phyloP scores from a whole-genome alignment of 1,140 invertebrate genomes.

The Anoplolepis gracilipes region DNA sequence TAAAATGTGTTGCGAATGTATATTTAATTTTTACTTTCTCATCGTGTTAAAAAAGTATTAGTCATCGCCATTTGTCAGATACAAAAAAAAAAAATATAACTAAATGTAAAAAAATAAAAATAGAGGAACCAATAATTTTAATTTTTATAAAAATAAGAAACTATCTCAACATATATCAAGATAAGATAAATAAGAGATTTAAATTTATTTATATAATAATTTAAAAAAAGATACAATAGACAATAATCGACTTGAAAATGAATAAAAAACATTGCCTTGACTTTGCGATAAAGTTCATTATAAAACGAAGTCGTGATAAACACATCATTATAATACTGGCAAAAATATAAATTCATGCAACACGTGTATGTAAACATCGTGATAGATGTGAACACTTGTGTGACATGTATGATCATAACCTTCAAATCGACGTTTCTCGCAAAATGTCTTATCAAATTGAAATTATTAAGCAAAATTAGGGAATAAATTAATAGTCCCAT shows the following conservation, averaged over 20 bases:
- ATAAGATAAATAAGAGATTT: neutral
- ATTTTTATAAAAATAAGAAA: neutral
- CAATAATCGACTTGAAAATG: neutral
- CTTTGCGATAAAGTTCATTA: neutral
- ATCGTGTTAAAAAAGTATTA: too few species aligned
- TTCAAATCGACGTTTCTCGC: neutral
- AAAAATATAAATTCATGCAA: neutral
- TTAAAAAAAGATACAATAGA: neutral
- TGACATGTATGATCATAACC: slow-evolving; percentile 17
- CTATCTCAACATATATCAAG: neutral
- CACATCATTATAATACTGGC: too few species aligned
- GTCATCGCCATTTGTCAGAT: neutral
- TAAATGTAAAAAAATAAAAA: too few species aligned
- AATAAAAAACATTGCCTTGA: neutral
- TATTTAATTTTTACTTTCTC: neutral
- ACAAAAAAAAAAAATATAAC: neutral
- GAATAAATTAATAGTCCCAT: neutral
- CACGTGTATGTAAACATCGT: too few species aligned
- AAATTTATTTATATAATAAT: neutral
- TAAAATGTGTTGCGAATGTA: neutral
- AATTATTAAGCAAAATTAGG: neutral
- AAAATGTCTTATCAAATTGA: neutral
- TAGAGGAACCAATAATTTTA: neutral
- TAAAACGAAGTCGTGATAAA: neutral
- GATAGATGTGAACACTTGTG: too few species aligned